Percentiles rank a stretch among this genome's conserved stretches.
phyloP scores from a whole-genome alignment of 92 coral and sea anemone genomes.

The Zoanthus sociatus region DNA sequence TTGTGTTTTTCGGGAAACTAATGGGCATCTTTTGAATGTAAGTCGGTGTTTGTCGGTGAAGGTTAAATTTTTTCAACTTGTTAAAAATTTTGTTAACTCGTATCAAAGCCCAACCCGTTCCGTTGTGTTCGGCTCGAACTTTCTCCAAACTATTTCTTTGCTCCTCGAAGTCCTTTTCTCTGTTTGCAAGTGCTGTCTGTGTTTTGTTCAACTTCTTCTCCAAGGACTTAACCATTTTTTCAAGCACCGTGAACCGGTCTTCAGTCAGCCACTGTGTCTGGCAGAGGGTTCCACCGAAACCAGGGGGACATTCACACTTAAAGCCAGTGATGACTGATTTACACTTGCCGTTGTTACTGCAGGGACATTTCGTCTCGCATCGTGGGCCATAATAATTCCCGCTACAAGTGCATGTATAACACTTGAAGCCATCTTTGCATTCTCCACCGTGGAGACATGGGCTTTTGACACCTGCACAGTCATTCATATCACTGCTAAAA shows the following conservation, averaged over 20 bases:
- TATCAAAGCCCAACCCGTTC: conserved; percentile 58
- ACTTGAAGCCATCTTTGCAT: conserved; percentile 71
- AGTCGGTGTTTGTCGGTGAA: conserved; percentile 67
- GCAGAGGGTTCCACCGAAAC: conserved; percentile 63
- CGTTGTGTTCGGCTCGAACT: background rate
- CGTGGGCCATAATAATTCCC: conserved; percentile 65
- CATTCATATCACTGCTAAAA: conserved; percentile 60
- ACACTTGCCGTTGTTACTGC: conserved; percentile 67
- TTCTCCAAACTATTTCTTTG: background rate
- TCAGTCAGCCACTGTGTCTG: conserved; percentile 63
- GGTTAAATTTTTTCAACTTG: conserved; percentile 52
- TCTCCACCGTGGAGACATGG: conserved; percentile 63
- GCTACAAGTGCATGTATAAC: conserved; percentile 62
- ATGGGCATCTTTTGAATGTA: conserved; percentile 70
- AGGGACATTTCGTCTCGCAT: conserved; percentile 68
- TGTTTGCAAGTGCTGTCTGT: conserved; percentile 34
- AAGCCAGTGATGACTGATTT: conserved; percentile 52
- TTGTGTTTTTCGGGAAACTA: conserved; percentile 62
- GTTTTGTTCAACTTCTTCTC: conserved; percentile 36
- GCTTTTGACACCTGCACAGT: conserved; percentile 51
- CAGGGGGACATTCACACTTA: conserved; percentile 66
- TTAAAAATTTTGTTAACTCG: conserved; percentile 60
- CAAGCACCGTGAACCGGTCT: conserved; percentile 53
- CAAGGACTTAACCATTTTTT: conserved; percentile 34
- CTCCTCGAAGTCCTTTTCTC: conserved; percentile 25